Base-by-base conservation (phyloP, 2,113 vertebrate species). In the Siniperca knerii region DNA sequence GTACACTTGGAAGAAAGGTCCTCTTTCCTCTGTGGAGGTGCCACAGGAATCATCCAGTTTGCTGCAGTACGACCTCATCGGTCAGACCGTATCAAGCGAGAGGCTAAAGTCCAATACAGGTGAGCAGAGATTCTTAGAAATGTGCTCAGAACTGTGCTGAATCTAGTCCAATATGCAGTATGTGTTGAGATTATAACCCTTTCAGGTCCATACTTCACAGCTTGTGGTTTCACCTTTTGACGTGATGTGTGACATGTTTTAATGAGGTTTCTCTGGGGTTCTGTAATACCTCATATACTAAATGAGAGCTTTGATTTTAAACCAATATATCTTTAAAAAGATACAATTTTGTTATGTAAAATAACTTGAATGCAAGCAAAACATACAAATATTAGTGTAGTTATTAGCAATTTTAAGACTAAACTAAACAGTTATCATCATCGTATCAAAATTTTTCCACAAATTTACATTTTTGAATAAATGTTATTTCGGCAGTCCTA, bases 1-100 rank as follows among this genome's bases (percentile, higher is more conserved):
- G 62, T 97, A 97, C 89, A 96, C 96, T 0, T 97, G 96, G 96
- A 97, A 96, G 90, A 97, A 97, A 86, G 96, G 96, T 1, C 95
- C 96, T 1, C 80, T 92, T 29, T 94, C 94, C 0, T 97, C 96
- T 1, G 96, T 97, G 0, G 96, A 96, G 82, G 95, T 97, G n/a
- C 96, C 96, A 1, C 90, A 96, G 81, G 96, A 97, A 75, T 96
- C 96, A 0, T 97, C 96, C 61, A 97, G 96, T 76, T 84, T 97
- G 75, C 90, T 97, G 21, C 96, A 97, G 91, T 96, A 97, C 21
- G 96, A 97, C 87, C 96, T 97, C 33, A 95, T 96, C 2, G 96
- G 96, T 23, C 96, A 96, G 89, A 96, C 95, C 0, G 96, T 96
- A 37, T 96, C 96, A 9, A 97, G 96, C 16, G 96, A 97, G 80